Conservation (phyloP, 1,140 invertebrate genomes). For the Heliconius hewitsoni region DNA sequence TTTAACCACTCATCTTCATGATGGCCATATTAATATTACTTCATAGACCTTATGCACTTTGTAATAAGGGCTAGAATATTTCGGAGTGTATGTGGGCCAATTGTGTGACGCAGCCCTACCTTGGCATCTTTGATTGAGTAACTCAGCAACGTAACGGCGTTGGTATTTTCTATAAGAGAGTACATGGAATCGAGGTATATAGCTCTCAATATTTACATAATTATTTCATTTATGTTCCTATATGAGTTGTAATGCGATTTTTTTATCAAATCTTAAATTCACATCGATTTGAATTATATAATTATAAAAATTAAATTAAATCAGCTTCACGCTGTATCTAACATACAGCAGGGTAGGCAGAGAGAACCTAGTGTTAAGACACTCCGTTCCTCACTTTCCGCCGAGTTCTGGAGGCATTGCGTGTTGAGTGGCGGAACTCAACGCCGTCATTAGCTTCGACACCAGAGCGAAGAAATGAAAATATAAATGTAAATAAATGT, state of each 20-base stretch:
- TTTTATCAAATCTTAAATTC: background rate
- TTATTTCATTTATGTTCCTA: conserved; percentile 1
- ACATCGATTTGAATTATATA: background rate
- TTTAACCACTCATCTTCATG: conserved; percentile 8
- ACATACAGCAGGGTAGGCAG: too few relatives aligned
- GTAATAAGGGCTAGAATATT: conserved; percentile 21
- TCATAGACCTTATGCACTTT: background rate
- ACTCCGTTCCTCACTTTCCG: too few relatives aligned
- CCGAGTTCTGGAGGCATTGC: too few relatives aligned
- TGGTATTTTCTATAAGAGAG: conserved; percentile 35
- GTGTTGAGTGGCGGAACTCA: too few relatives aligned
- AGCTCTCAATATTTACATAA: background rate
- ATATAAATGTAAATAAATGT: too few relatives aligned
- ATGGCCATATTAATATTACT: background rate
- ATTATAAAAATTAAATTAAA: too few relatives aligned
- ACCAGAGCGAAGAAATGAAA: too few relatives aligned
- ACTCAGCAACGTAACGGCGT: conserved; percentile 34
- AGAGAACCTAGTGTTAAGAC: too few relatives aligned
- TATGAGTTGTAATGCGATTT: background rate
- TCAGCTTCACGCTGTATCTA: too few relatives aligned
- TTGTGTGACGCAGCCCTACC: conserved; percentile 39
- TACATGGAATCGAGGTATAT: background rate
- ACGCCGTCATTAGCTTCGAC: too few relatives aligned
- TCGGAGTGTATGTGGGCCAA: conserved; percentile 29
- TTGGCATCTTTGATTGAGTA: conserved; percentile 45